Conservation (phyloP, 2,888 invertebrate genomes). For the Leptopilina myrica region DNA sequence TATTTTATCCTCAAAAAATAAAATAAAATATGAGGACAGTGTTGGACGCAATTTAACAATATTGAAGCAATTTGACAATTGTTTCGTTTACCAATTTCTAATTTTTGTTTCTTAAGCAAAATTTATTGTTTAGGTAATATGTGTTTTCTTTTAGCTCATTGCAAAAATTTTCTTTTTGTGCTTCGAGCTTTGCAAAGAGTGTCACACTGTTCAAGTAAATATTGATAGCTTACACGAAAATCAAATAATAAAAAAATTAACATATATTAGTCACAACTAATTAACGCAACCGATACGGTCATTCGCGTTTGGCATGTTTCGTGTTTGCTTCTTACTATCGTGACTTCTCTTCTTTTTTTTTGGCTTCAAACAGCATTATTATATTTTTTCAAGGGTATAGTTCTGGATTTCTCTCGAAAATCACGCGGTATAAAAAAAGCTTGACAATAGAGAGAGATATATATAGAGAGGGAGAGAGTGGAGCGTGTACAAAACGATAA, state of each 20-base stretch:
- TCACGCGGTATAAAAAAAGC: neutral
- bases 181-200: neutral
- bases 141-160: neutral
- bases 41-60: slow-evolving; percentile 40
- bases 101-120: slow-evolving; percentile 3
- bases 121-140: neutral
- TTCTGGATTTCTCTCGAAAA: neutral
- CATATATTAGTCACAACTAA: slow-evolving; percentile 26
- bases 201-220: slow-evolving; percentile 3
- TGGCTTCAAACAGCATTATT: neutral
- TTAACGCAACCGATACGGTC: slow-evolving; percentile 39
- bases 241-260: slow-evolving; percentile 30
- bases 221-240: slow-evolving; percentile 16
- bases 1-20: neutral
- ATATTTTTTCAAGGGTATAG: neutral
- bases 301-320: slow-evolving; percentile 33
- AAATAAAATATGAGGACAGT: slow-evolving; percentile 4
- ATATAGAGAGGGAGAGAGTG: neutral
- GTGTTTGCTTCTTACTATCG: slow-evolving; percentile 16
- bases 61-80: slow-evolving; percentile 27
- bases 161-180: neutral
- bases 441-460: neutral
- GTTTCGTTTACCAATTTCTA: neutral
- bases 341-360: slow-evolving; percentile 2
- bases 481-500: neutral